Evolutionary conservation across 2,888 invertebrate species (phyloP).

Genomic region (Cantharis rustica): DNA sequence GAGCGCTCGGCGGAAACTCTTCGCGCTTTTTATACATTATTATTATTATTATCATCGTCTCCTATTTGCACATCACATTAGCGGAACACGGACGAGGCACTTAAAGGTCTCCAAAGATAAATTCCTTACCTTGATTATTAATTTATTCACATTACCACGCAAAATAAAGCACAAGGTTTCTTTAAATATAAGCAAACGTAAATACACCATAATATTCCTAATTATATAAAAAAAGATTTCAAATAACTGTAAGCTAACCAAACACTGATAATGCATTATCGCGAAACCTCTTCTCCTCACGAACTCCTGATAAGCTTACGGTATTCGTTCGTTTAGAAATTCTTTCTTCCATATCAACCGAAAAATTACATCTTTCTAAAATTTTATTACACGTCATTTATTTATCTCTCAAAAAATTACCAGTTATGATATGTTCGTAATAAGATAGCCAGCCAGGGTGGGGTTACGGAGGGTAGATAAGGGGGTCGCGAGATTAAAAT

Average conservation of each 20-base stretch:
- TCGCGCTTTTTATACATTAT: conserved; percentile 41
- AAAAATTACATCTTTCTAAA: background rate
- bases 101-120: background rate
- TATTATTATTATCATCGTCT: no score
- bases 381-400: background rate
- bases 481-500: background rate
- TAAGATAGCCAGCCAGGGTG: background rate
- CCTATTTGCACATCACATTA: conserved; percentile 24
- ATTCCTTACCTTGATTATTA: background rate
- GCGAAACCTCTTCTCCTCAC: background rate
- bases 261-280: background rate
- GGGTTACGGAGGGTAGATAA: background rate
- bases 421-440: background rate
- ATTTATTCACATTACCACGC: background rate
- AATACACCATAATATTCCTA: no score
- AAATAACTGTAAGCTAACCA: background rate
- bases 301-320: background rate
- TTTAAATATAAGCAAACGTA: background rate
- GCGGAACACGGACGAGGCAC: conserved; percentile 13
- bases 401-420: background rate
- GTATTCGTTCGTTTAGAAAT: background rate
- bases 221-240: background rate
- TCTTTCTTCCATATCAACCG: background rate
- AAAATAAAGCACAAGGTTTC: background rate
- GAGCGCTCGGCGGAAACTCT: conserved; percentile 35